phyloP scores from a whole-genome alignment of 2,113 vertebrate genomes.

The Dipodomys ordii region DNA sequence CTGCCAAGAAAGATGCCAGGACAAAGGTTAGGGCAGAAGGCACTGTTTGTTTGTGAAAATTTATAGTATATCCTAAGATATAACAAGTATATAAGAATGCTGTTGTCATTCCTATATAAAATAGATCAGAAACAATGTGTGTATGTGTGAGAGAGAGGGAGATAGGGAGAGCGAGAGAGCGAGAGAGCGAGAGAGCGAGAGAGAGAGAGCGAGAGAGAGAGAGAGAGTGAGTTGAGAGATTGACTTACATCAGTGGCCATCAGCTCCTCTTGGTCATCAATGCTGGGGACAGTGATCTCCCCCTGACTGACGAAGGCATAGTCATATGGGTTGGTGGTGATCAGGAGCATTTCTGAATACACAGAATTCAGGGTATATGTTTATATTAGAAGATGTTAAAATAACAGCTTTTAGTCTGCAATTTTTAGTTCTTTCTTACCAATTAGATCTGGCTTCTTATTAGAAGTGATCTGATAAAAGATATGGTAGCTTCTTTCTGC shows the following conservation, averaged over 20 bases:
- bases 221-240: too few relatives aligned
- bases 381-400: neutral
- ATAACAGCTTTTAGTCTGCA: neutral
- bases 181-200: too few relatives aligned
- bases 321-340: constrained; percentile 94
- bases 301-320: constrained; percentile 89
- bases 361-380: neutral
- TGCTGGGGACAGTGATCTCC: constrained; percentile 91
- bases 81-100: neutral
- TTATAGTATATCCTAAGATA: neutral
- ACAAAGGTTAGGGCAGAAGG: neutral
- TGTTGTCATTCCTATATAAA: neutral
- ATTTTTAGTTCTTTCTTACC: constrained; percentile 83
- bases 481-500: constrained; percentile 93
- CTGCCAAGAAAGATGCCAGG: constrained; percentile 69
- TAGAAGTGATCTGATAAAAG: constrained; percentile 92
- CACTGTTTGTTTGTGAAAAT: neutral
- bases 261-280: constrained; percentile 89
- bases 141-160: neutral
- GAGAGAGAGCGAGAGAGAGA: too few relatives aligned
- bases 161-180: too few relatives aligned
- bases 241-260: constrained; percentile 91
- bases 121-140: neutral
- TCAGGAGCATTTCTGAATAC: constrained; percentile 90
- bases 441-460: constrained; percentile 91